Percentiles rank a stretch among this genome's conserved stretches.
Evolutionary conservation across 1,140 invertebrate genomes (phyloP).

Genomic region (Ostrea denselamellosa): DNA sequence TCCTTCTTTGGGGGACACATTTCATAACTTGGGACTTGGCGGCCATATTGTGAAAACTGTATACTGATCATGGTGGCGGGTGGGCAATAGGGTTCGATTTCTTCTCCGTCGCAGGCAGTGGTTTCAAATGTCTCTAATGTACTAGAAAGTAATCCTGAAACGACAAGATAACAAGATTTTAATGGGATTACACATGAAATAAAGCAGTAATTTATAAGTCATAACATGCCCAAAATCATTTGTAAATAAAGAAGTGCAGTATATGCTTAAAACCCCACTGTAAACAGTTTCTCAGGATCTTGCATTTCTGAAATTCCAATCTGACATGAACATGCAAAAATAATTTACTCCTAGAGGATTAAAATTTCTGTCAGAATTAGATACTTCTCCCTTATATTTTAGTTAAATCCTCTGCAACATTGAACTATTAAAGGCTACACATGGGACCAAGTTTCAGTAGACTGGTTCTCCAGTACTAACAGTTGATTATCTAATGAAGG

Average conservation of each 20-base stretch:
- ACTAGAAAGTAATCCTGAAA: constrained; percentile 89
- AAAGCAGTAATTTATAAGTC: not conserved
- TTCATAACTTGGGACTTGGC: constrained; percentile 71
- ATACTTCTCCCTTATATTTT: too few relatives aligned
- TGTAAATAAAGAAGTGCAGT: not conserved
- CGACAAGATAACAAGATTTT: not conserved
- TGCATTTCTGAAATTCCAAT: too few relatives aligned
- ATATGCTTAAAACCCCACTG: too few relatives aligned
- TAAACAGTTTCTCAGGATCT: too few relatives aligned
- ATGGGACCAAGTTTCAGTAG: too few relatives aligned
- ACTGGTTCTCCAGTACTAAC: too few relatives aligned
- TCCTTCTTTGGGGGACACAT: constrained; percentile 46
- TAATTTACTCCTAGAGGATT: too few relatives aligned
- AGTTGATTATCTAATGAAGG: too few relatives aligned
- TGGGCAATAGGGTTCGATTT: constrained; percentile 90
- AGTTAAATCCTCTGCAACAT: too few relatives aligned
- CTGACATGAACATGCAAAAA: too few relatives aligned
- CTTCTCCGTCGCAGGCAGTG: constrained; percentile 91
- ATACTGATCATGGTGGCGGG: constrained; percentile 92
- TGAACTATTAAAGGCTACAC: too few relatives aligned
- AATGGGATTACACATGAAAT: not conserved
- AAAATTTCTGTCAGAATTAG: too few relatives aligned
- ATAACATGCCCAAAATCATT: not conserved
- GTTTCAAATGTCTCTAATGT: constrained; percentile 92
- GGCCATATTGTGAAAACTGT: constrained; percentile 86